Percentiles rank a stretch among this genome's conserved stretches.
phyloP scores from a whole-genome alignment of 1,140 invertebrate species.

The Apocrypta bakeri region DNA sequence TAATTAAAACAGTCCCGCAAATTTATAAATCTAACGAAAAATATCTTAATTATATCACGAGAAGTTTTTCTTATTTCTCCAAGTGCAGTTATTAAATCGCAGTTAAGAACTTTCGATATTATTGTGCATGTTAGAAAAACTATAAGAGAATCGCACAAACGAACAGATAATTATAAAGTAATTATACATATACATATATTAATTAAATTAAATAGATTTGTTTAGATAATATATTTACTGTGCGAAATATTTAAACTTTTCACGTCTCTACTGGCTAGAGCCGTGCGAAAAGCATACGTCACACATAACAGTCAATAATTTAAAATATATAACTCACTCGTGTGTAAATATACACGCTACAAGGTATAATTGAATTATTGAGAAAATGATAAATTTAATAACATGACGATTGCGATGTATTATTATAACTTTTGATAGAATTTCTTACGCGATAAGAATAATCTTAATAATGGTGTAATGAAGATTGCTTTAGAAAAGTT shows the following conservation, averaged over 20 bases:
- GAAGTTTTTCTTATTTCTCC: slow-evolving; percentile 1
- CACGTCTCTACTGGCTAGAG: slow-evolving; percentile 29
- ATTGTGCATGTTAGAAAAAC: not conserved
- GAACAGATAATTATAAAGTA: not conserved
- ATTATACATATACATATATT: not conserved
- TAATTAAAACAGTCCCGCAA: too few species aligned
- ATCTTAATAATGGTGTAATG: not conserved
- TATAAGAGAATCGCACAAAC: not conserved
- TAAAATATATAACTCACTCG: not conserved
- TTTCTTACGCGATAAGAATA: not conserved
- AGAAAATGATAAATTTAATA: not conserved
- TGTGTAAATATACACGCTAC: not conserved
- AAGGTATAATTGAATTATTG: not conserved
- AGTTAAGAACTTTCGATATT: too few species aligned
- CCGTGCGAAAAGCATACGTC: not conserved
- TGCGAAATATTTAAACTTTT: slow-evolving; percentile 5
- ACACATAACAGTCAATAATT: too few species aligned
- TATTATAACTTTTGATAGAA: not conserved
- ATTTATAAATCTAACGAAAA: too few species aligned
- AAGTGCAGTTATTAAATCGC: not conserved
- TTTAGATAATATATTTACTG: not conserved
- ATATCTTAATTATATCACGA: slow-evolving; percentile 15
- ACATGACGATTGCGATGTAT: not conserved
- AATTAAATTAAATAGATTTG: not conserved
- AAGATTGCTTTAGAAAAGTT: not conserved